Evolutionary conservation across 1,140 invertebrate genomes (phyloP).

Genomic region (Bombus waltoni): DNA sequence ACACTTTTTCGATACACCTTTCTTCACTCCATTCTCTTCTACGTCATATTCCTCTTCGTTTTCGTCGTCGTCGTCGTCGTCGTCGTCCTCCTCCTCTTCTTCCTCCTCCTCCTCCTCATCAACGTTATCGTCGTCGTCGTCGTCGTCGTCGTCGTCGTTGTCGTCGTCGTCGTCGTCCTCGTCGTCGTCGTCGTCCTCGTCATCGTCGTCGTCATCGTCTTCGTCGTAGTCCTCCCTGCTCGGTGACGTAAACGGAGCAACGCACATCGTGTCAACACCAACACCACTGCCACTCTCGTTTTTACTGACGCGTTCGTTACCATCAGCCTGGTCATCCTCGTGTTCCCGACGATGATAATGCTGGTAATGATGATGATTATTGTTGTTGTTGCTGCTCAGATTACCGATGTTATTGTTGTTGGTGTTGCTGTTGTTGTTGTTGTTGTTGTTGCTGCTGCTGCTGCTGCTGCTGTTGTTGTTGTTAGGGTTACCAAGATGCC

Average conservation of each 20-base stretch:
- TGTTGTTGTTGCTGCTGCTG: background rate
- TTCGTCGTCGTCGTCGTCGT: too few relatives aligned
- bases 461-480: background rate
- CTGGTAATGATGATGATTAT: background rate
- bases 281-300: constrained; percentile 23
- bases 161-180: constrained; percentile 48
- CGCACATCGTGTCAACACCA: constrained; percentile 29
- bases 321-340: background rate
- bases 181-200: constrained; percentile 16
- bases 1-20: constrained; percentile 38
- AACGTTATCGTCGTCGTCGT: too few relatives aligned
- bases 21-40: constrained; percentile 35
- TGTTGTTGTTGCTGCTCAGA: background rate
- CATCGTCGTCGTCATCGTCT: constrained; percentile 37
- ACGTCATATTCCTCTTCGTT: background rate
- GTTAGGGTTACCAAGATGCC: constrained; percentile 3
- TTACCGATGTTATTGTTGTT: constrained; percentile 8
- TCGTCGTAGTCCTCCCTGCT: constrained; percentile 38
- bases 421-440: background rate
- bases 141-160: accelerated
- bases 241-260: constrained; percentile 39
- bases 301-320: constrained; percentile 34
- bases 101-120: constrained; percentile 52
- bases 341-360: constrained; percentile 14
- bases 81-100: constrained; percentile 48